phyloP scores from a whole-genome alignment of 2,888 invertebrate species.

The Pammene fasciana region DNA sequence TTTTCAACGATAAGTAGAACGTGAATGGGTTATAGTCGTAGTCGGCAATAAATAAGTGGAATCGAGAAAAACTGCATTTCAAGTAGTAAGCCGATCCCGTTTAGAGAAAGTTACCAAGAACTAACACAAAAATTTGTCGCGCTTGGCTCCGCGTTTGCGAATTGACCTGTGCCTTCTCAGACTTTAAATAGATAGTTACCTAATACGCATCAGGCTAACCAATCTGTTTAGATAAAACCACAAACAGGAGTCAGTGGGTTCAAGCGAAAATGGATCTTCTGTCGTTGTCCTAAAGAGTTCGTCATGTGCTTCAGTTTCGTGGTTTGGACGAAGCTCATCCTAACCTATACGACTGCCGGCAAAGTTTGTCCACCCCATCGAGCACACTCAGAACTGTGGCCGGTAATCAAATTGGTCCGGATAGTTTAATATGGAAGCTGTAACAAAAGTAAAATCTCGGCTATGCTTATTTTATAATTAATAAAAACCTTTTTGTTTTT shows the following conservation, averaged over 20 bases:
- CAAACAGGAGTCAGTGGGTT: not conserved
- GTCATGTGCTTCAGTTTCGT: not conserved
- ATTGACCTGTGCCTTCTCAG: no score
- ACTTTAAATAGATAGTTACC: not conserved
- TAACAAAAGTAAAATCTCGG: no score
- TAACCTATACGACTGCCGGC: conserved; percentile 47
- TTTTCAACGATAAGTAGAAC: no score
- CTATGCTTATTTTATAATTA: no score
- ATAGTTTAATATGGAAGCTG: conserved; percentile 59
- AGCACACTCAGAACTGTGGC: conserved; percentile 71
- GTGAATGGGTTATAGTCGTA: no score
- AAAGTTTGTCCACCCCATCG: conserved; percentile 69
- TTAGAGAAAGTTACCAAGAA: no score
- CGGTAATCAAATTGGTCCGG: conserved; percentile 80
- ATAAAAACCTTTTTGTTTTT: no score
- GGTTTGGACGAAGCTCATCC: conserved; percentile 20
- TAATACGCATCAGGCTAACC: conserved; percentile 4
- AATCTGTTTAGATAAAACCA: conserved; percentile 16
- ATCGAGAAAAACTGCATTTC: no score
- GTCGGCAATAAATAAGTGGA: no score
- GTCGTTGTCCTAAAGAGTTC: not conserved
- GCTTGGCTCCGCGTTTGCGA: no score
- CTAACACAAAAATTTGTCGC: no score
- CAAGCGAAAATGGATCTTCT: not conserved
- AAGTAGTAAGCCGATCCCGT: no score